Conservation (phyloP, 2,113 vertebrate species). For the Anolis sagrei region DNA sequence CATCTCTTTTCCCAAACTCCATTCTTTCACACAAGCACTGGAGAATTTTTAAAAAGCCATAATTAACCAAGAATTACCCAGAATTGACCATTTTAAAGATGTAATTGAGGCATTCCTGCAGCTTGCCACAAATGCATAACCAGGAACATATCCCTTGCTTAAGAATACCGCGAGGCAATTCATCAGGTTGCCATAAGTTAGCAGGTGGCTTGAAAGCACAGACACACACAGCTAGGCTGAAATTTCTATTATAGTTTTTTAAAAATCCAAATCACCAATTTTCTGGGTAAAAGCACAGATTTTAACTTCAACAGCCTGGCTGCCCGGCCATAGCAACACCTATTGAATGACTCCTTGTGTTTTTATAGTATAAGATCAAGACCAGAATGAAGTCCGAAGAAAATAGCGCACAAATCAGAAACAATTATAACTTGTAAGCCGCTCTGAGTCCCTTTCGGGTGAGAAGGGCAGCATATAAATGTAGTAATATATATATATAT, state of each 20-base stretch:
- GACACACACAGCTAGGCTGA: too few species aligned
- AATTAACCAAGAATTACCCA: background rate
- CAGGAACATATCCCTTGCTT: background rate
- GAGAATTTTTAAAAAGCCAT: background rate
- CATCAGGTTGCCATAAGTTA: background rate
- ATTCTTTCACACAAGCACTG: accelerated
- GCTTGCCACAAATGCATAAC: accelerated
- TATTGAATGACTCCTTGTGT: too few species aligned
- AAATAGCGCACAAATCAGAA: too few species aligned
- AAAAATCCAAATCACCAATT: background rate
- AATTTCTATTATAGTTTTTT: background rate
- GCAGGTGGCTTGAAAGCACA: background rate
- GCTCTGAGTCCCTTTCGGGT: too few species aligned
- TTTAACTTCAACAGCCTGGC: background rate
- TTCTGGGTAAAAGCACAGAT: background rate
- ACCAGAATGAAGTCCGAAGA: too few species aligned
- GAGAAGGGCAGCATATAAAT: background rate
- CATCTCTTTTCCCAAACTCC: accelerated
- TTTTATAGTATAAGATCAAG: too few species aligned
- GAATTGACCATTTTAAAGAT: background rate
- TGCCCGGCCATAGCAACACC: too few species aligned
- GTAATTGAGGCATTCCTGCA: background rate
- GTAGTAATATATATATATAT: background rate
- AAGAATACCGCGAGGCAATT: background rate
- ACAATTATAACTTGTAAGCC: too few species aligned